Base-by-base conservation (phyloP, 1,140 invertebrate genomes). In the Drosophila pectinifera region DNA sequence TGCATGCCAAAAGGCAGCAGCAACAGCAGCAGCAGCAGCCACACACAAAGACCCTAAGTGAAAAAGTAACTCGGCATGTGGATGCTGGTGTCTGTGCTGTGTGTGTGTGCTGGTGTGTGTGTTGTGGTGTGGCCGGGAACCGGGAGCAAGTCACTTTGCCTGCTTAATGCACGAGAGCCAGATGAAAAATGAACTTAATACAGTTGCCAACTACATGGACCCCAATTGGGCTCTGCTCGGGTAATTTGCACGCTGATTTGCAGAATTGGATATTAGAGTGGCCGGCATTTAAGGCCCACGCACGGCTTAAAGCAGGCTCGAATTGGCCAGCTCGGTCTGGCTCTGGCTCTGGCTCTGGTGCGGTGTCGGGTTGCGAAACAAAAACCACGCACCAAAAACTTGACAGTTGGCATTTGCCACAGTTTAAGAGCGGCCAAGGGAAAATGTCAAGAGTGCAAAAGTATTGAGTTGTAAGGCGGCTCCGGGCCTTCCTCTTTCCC, bases 101-200 rank as follows among this genome's bases (percentile, higher is more conserved):
- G 41, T 43, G 18, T 38, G 20, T 65, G 26, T 5, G 31, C 39
- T 56, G 58, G 36, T 55, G 22, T 45, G 18, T 36, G 41, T 73
- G 53, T 16, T 49, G 46, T 51, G 48, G 48, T 41, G 24, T 22
- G 48, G 51, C 42, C 26, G 24, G 28, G 57, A 31, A 18, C 34
- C 51, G 51, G 51, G 51, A 69, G 51, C 77, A 73, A 78, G 73
- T 81, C 79, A 73, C 77, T 73, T 62, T 70, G 59, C 58, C 68
- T 68, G 64, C 69, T 72, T 86, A 81, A 82, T 82, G 83, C 75
- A 86, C 73, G 73, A 88, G 78, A 68, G 42, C 67, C 79, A 61
- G 81, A 89, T 88, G 84, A 89, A 88, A 88, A 89, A 88, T 88
- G 83, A 88, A 89, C 84, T 89, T 88, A 88, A 88, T 88, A 89